Evolutionary conservation across 1,140 invertebrate species (phyloP).

Genomic region (Cyphomyrmex costatus): DNA sequence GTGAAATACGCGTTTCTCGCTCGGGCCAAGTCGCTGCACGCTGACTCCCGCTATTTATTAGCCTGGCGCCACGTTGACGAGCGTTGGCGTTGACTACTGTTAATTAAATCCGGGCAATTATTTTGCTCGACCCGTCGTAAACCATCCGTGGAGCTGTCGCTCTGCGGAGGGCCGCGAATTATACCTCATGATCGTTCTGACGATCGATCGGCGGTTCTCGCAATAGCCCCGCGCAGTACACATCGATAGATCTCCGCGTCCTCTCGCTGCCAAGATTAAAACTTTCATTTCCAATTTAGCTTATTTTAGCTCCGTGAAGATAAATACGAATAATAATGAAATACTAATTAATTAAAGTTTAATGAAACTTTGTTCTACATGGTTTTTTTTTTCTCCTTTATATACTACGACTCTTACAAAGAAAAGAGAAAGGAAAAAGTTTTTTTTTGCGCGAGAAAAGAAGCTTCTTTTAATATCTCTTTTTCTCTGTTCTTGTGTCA

Average conservation of each 20-base stretch:
- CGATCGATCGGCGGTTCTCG: conserved; percentile 56
- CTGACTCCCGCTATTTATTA: conserved; percentile 70
- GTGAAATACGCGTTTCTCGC: conserved; percentile 72
- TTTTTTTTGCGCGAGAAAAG: not conserved
- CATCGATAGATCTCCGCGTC: not conserved
- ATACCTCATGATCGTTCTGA: conserved; percentile 46
- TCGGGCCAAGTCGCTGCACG: conserved; percentile 54
- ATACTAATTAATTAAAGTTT: not conserved
- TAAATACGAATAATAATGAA: not conserved
- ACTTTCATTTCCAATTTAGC: not conserved
- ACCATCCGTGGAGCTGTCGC: conserved; percentile 61
- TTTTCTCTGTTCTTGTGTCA: not conserved
- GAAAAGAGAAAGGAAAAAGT: not conserved
- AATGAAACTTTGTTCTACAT: not conserved
- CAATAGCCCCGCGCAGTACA: too few species aligned
- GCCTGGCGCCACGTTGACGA: conserved; percentile 70
- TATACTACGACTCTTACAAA: not conserved
- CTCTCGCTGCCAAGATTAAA: not conserved
- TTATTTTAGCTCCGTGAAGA: not conserved
- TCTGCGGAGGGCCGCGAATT: conserved; percentile 28
- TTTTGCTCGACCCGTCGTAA: conserved; percentile 73
- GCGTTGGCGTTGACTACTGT: conserved; percentile 71
- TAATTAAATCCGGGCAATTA: conserved; percentile 76
- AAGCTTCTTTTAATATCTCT: not conserved
- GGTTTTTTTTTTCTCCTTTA: not conserved